Percentiles rank a stretch among this genome's conserved stretches.
Evolutionary conservation across 2,797 vertebrate genomes (phyloP).

Genomic region (Masticophis lateralis): DNA sequence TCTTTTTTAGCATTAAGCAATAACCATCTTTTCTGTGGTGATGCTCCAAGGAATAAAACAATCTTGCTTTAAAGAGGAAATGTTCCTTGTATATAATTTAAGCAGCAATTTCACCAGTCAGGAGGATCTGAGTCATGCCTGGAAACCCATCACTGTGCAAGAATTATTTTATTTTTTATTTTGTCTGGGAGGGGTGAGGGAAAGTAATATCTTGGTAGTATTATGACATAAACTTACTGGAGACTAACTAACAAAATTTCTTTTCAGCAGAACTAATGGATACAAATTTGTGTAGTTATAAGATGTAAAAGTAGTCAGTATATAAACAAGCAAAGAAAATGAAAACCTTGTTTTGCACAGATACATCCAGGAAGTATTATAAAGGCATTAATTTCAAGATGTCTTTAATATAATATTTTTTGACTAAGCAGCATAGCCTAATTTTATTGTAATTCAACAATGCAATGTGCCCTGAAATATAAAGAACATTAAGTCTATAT

Average conservation of each 20-base stretch:
- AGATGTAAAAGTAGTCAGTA: neutral
- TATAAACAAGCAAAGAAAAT: neutral
- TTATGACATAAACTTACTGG: neutral
- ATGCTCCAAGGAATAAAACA: neutral
- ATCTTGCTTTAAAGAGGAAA: neutral
- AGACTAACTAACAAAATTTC: neutral
- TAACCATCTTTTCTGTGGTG: neutral
- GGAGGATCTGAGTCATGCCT: conserved; percentile 2
- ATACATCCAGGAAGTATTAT: neutral
- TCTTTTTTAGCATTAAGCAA: neutral
- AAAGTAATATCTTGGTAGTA: neutral
- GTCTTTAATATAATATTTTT: neutral
- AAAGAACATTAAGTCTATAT: neutral
- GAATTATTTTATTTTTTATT: neutral
- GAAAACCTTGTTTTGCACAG: neutral
- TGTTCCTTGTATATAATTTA: neutral
- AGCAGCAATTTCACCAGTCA: neutral
- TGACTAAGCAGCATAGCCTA: neutral
- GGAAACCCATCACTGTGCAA: neutral
- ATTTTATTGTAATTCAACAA: neutral
- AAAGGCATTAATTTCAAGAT: neutral
- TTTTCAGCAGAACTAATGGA: neutral
- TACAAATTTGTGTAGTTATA: neutral
- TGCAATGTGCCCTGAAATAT: neutral
- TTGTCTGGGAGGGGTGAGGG: neutral